A percentile compares a stretch with the other conserved stretches of the same genome.
These are phyloP conservation scores for Intellagama lesueurii DNA, from an alignment of 2,797 vertebrate species.

Conservation along the genomic window DNA sequence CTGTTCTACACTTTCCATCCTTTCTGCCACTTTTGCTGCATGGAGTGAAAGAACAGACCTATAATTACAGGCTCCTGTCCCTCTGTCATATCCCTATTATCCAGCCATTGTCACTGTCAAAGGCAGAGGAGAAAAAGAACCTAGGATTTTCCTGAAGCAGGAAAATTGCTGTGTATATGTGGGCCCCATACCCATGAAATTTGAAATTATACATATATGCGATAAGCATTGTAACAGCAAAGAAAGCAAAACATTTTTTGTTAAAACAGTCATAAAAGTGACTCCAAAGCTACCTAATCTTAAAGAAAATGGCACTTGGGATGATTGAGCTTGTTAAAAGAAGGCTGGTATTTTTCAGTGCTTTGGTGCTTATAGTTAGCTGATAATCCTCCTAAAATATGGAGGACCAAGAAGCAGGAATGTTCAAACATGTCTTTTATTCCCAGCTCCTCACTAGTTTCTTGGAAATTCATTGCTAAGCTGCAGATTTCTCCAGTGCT, in stretches of 20 bases:
- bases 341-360: no score
- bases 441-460: not conserved
- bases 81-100: not conserved
- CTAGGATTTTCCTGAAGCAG: no score
- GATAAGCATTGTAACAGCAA: no score
- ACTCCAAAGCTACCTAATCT: no score
- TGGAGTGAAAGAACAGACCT: not conserved
- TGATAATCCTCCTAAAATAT: not conserved
- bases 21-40: not conserved
- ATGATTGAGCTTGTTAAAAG: no score
- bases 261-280: no score
- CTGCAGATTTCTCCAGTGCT: not conserved
- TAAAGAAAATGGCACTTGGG: no score
- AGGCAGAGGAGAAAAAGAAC: not conserved
- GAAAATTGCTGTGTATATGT: no score
- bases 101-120: not conserved
- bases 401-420: not conserved
- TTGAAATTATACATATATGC: no score
- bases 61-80: not conserved
- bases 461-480: not conserved
- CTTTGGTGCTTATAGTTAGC: not conserved
- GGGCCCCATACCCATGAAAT: no score
- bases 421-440: not conserved
- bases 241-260: no score
- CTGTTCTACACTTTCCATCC: no score